Base-by-base conservation (phyloP, 2,113 vertebrate species). In the Pseudorasbora parva region DNA sequence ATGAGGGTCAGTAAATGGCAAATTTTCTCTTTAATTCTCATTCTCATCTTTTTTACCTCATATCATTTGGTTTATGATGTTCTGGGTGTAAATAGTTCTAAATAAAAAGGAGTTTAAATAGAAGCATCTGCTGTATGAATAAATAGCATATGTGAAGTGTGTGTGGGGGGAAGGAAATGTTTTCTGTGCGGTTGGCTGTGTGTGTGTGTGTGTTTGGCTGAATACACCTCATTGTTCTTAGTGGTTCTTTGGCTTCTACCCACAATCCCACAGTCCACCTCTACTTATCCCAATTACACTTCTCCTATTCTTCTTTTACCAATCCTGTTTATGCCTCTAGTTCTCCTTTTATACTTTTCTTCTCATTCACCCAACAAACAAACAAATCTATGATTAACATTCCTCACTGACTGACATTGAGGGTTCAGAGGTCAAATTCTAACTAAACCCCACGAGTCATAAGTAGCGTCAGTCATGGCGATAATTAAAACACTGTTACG, bases 211-310 rank as follows among this genome's bases (percentile, higher is more conserved):
- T 79, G 54, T 74, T 66, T 79, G 27, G 59, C 25, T 89, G 84
- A 89, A 87, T 87, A 85, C 86, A 77, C 60, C 43, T 78, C 69
- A 89, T 88, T 85, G 87, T 90, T 87, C 72, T 8, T 23, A 37
- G 59, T n/a, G 47, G 56, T 41, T 87, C 77, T 84, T 60, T 87
- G 84, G 66, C 19, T 69, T 49, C 80, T 49, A 74, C 74, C 47
- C 60, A 68, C 73, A 56, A 66, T 75, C 79, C 82, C 49, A 43
- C 51, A 72, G 41, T 80, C 37, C 45, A 57, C 54, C 77, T 82
- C 57, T 45, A 51, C 25, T 66, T 80, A 81, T 49, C 68, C 37
- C 54, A 21, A 25, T 60, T 72, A 54, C 60, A 82, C 74, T 68
- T 68, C 6, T 73, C 71, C 1, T 76, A 21, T 30, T 54, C 27